Evolutionary conservation across 2,888 invertebrate species (phyloP), one percentile per base, ranked within the genome.

Genomic region (Camponotus fellah): DNA sequence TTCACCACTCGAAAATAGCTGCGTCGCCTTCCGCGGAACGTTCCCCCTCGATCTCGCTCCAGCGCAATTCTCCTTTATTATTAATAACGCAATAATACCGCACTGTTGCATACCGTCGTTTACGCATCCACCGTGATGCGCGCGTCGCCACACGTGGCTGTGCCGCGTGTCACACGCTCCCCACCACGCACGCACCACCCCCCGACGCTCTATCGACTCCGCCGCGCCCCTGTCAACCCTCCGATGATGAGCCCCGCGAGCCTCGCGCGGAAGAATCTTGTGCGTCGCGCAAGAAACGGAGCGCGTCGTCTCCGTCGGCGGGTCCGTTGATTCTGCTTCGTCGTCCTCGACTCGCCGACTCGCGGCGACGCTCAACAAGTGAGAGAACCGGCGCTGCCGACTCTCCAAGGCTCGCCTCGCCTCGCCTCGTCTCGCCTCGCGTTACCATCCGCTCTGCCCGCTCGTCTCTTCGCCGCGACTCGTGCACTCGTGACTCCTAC

Each of bases 361-460:
- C 92, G 93, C 92, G 53, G 69, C 53, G 8, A 53, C 94, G 90
- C 94, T 94, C 94, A 94, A 94, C 94, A 94, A 94, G 94, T 94
- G 94, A 94, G 94, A 93, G 92, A 91, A 91, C 88, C 92, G 91
- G 90, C 89, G 86, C 91, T 85, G 87, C 88, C 91, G 89, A 86
- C 89, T 88, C 87, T 83, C 87, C 26, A 58, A 58, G 66, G 40
- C 66, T 40, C 72, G 66, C 85, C 80, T 37, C 37, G 37, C 37
- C 58, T 64, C 84, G 14, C 46, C 85, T 84, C 89, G 77, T 66
- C 83, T 64, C 49, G n/a, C 87, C 82, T 83, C 37, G 75, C 84
- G 80, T 86, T 71, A 77, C 90, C 88, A 82, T 74, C 90, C 84
- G 83, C 84, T 77, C 84, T 77, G 85, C 89, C 65, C 85, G 75